phyloP scores from a whole-genome alignment of 2,797 vertebrate species.

The Sebastes glaucus region DNA sequence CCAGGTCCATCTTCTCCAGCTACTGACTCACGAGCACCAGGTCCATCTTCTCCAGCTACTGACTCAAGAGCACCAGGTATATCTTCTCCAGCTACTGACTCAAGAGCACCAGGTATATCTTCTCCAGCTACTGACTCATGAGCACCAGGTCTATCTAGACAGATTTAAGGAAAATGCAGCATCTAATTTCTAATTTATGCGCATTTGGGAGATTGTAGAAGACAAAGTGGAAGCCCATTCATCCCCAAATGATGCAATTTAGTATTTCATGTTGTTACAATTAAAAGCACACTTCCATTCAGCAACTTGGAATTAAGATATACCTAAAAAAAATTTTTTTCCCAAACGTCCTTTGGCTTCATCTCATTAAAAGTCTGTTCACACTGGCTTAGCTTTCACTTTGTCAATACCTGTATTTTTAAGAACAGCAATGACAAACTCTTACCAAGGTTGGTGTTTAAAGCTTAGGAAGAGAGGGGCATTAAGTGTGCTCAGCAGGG shows the following conservation, averaged over 20 bases:
- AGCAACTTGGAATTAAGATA: neutral
- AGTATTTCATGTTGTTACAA: constrained; percentile 1
- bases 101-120: no score
- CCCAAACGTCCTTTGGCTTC: neutral
- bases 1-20: no score
- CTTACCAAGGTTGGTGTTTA: constrained; percentile 28
- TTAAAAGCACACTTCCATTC: neutral
- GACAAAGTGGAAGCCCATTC: constrained; percentile 23
- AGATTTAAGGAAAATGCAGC: no score
- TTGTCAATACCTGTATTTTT: constrained; percentile 17
- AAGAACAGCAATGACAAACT: neutral
- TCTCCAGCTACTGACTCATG: no score
- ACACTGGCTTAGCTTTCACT: neutral
- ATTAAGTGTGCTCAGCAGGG: neutral
- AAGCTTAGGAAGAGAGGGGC: neutral
- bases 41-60: no score
- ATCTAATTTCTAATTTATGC: no score
- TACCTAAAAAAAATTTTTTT: neutral
- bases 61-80: no score
- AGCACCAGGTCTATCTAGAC: no score
- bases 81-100: no score
- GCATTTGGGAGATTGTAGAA: no score
- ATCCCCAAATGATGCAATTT: constrained; percentile 36
- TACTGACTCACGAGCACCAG: no score
- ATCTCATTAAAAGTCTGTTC: constrained; percentile 6